A percentile compares a stretch with the other conserved stretches of the same genome.
Evolutionary conservation across 2,888 invertebrate species (phyloP).

Genomic region (Hyalella azteca): DNA sequence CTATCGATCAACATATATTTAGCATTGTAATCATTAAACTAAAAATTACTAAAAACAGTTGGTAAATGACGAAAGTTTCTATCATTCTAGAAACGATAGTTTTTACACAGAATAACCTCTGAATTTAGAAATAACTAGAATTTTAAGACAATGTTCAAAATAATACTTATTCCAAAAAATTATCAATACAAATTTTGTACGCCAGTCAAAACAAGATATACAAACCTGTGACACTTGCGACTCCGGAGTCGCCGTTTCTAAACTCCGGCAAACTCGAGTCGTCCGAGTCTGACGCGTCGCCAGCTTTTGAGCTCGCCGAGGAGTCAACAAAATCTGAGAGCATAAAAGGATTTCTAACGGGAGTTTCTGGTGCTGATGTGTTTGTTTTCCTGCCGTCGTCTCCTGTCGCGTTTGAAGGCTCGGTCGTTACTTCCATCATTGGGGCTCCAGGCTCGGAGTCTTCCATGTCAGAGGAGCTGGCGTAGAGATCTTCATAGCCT

Average conservation of each 20-base stretch:
- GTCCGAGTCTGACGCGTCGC: conserved; percentile 63
- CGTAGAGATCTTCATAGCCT: neutral
- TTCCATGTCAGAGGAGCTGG: neutral
- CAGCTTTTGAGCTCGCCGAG: conserved; percentile 59
- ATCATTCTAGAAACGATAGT: neutral
- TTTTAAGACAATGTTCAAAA: neutral
- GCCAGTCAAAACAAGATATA: conserved; percentile 22
- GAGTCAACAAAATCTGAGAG: conserved; percentile 58
- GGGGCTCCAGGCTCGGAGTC: neutral
- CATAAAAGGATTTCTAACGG: conserved; percentile 54
- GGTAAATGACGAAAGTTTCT: too few species aligned
- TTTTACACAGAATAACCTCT: neutral
- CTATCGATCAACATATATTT: too few species aligned
- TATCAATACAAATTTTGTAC: neutral
- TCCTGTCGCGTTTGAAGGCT: neutral
- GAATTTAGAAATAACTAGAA: neutral
- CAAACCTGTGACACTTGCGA: conserved; percentile 51
- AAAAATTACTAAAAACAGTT: too few species aligned
- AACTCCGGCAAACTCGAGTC: conserved; percentile 61
- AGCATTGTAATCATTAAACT: too few species aligned
- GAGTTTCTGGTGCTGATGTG: neutral
- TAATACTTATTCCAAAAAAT: neutral
- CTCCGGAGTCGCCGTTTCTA: conserved; percentile 59
- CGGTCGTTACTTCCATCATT: neutral
- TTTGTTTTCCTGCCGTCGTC: neutral